Conservation (phyloP, 2,797 vertebrate species). For the Kryptopterus vitreolus region DNA sequence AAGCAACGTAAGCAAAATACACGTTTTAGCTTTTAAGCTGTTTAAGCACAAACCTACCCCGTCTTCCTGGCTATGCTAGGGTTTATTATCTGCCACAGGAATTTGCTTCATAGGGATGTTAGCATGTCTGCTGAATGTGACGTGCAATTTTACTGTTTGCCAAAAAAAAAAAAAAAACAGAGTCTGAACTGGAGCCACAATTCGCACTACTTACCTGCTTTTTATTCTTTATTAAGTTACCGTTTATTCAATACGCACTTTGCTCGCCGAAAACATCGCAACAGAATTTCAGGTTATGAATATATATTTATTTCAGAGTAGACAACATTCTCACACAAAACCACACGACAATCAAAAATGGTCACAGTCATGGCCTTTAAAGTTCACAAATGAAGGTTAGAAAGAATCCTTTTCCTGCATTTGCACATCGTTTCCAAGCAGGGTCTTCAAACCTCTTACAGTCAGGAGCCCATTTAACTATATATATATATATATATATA, state of each 20-base stretch:
- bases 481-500: too few species aligned
- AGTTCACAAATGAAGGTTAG: background rate
- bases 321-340: background rate
- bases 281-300: background rate
- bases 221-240: background rate
- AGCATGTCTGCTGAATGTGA: background rate
- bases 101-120: background rate
- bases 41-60: too few species aligned
- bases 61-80: too few species aligned
- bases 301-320: background rate
- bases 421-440: background rate
- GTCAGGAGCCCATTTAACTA: too few species aligned
- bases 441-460: too few species aligned
- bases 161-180: background rate
- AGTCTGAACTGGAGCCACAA: background rate
- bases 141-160: background rate
- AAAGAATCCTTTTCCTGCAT: background rate
- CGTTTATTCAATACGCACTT: background rate
- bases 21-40: too few species aligned
- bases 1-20: too few species aligned
- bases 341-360: slow-evolving; percentile 1
- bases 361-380: background rate
- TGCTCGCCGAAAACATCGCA: background rate
- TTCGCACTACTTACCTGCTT: background rate
- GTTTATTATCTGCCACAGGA: too few species aligned